phyloP scores from a whole-genome alignment of 2,113 vertebrate species.

The Cathartes aura region DNA sequence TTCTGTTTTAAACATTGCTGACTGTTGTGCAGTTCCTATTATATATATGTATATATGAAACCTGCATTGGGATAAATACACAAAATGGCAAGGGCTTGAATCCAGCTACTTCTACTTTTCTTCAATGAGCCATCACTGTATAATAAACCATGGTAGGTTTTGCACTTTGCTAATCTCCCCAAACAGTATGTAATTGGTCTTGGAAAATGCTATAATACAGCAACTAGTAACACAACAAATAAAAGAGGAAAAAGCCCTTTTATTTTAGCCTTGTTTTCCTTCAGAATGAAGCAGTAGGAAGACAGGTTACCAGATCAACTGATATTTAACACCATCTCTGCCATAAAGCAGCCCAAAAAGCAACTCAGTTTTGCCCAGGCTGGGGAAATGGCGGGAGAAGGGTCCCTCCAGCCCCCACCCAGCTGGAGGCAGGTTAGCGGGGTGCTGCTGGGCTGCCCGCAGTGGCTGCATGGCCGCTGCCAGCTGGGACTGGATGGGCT shows the following conservation, averaged over 20 bases:
- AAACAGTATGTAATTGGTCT: conserved; percentile 64
- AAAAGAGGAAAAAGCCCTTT: conserved; percentile 31
- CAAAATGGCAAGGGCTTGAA: not conserved
- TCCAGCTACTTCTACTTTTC: conserved; percentile 22
- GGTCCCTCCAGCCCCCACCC: accelerated
- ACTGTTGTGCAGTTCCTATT: conserved; percentile 19
- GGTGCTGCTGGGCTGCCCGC: not conserved
- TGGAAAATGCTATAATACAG: conserved; percentile 72
- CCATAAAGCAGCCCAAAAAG: not conserved
- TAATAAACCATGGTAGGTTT: conserved; percentile 58
- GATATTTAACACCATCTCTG: conserved; percentile 12
- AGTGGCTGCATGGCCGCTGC: not conserved
- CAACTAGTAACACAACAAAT: conserved; percentile 73
- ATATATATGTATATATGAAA: not conserved
- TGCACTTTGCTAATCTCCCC: conserved; percentile 54
- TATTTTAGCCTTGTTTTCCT: conserved; percentile 35
- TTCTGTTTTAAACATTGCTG: conserved; percentile 47
- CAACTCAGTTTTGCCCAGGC: not conserved
- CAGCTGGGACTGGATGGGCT: not conserved
- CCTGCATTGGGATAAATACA: not conserved
- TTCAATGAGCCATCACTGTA: conserved; percentile 5
- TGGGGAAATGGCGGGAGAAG: not conserved
- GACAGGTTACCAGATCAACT: not conserved
- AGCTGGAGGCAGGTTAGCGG: not conserved
- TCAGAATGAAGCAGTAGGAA: conserved; percentile 5